These are phyloP conservation scores for Leptura quadrifasciata DNA, from an alignment of 2,888 invertebrate species.

Conservation along the genomic window DNA sequence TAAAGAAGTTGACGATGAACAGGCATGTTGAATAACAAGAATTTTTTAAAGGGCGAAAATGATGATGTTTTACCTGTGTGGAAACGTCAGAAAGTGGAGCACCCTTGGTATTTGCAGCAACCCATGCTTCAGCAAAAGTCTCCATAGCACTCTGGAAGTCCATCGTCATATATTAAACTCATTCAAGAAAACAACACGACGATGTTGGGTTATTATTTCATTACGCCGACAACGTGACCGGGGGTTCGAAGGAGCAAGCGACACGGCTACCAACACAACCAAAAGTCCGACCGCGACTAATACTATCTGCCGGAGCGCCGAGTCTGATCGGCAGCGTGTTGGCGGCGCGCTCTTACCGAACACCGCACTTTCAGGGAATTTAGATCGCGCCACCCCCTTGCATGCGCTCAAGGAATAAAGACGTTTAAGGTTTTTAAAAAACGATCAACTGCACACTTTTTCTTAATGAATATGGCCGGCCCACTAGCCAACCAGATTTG, in stretches of 20 bases:
- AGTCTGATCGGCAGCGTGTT: conserved; percentile 43
- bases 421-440: conserved; percentile 69
- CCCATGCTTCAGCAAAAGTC: conserved; percentile 98
- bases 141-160: conserved; percentile 99
- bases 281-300: conserved; percentile 67
- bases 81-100: conserved; percentile 77
- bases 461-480: conserved; percentile 70
- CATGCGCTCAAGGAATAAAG: conserved; percentile 69
- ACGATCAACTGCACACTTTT: conserved; percentile 70
- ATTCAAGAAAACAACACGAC: conserved; percentile 49
- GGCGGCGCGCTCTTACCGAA: conserved; percentile 49
- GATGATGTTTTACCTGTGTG: conserved; percentile 78
- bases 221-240: conserved; percentile 69
- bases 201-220: conserved; percentile 47
- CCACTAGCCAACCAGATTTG: conserved; percentile 71
- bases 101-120: conserved; percentile 90
- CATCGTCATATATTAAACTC: conserved; percentile 77
- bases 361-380: conserved; percentile 41
- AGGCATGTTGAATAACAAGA: background rate
- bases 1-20: background rate
- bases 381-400: conserved; percentile 71
- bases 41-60: background rate
- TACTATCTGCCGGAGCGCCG: conserved; percentile 37
- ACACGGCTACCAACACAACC: conserved; percentile 59
- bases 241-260: conserved; percentile 58